Evolutionary conservation across 2,888 invertebrate species (phyloP).

Genomic region (Lycophotia porphyrea): DNA sequence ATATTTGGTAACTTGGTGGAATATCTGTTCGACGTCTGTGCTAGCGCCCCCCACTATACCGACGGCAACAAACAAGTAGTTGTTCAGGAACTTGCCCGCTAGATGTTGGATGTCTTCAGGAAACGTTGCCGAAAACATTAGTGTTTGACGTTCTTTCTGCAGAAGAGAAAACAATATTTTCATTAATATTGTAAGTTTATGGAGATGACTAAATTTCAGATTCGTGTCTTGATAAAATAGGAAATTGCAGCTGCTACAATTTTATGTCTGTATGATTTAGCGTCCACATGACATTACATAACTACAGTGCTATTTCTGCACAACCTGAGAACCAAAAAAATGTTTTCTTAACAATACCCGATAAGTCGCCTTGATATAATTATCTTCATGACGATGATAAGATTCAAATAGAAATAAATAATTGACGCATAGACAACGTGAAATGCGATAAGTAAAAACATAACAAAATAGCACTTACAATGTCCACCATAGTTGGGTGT

Average conservation of each 20-base stretch:
- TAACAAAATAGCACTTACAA: slow-evolving; percentile 85
- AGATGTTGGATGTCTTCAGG: slow-evolving; percentile 98
- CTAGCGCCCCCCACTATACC: slow-evolving; percentile 98
- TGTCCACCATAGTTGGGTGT: slow-evolving; percentile 95
- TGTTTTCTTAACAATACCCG: background rate
- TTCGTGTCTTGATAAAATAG: background rate
- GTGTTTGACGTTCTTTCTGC: slow-evolving; percentile 96
- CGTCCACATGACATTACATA: background rate
- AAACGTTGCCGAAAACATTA: slow-evolving; percentile 99
- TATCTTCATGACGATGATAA: background rate
- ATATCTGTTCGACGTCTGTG: slow-evolving; percentile 95
- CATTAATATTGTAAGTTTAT: background rate
- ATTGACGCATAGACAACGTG: background rate
- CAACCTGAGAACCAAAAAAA: background rate
- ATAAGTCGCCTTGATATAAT: background rate
- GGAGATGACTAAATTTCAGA: background rate
- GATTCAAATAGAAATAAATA: background rate
- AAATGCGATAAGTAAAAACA: slow-evolving; percentile 1
- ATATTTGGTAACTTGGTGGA: slow-evolving; percentile 92
- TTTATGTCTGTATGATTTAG: background rate
- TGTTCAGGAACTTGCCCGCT: slow-evolving; percentile 94
- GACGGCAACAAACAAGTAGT: slow-evolving; percentile 96
- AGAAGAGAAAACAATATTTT: slow-evolving; percentile 7
- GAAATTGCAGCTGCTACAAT: background rate
- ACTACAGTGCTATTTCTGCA: background rate